A percentile compares a stretch with the other conserved stretches of the same genome.
Conservation (phyloP, 1,140 invertebrate genomes). For the Penaeus indicus region DNA sequence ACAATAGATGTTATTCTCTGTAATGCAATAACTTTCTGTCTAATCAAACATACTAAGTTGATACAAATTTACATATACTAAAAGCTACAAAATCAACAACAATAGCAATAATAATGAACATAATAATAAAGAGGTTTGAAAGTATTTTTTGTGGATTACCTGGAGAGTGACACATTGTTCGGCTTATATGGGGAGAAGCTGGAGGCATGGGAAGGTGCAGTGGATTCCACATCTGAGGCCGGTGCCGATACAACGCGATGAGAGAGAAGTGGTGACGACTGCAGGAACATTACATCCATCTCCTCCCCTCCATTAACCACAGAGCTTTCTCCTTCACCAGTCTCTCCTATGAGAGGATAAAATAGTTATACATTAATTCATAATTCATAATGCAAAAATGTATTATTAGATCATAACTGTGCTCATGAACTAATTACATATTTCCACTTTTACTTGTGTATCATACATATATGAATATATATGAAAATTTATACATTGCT, state of each 20-base stretch:
- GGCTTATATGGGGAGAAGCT: constrained; percentile 64
- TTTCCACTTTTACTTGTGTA: neutral
- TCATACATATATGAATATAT: neutral
- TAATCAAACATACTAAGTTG: too few species aligned
- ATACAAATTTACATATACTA: too few species aligned
- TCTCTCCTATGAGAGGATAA: neutral
- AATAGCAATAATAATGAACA: too few species aligned
- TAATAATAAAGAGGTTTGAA: neutral
- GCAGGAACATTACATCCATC: constrained; percentile 64
- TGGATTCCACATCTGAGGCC: constrained; percentile 50
- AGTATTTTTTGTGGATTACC: constrained; percentile 4
- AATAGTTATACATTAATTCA: neutral
- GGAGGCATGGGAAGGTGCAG: constrained; percentile 56
- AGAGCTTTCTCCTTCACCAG: neutral
- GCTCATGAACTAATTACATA: neutral
- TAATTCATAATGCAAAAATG: neutral
- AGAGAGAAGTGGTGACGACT: constrained; percentile 63
- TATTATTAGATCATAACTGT: neutral
- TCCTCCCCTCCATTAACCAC: constrained; percentile 43
- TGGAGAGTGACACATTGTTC: constrained; percentile 47
- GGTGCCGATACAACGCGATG: constrained; percentile 56
- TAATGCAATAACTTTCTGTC: too few species aligned
- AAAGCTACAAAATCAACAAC: too few species aligned
- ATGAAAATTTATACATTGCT: neutral
- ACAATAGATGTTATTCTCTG: too few species aligned